Percentiles rank a stretch among this genome's conserved stretches.
Conservation (phyloP, 2,888 invertebrate genomes). For the Asteroscopus sphinx region DNA sequence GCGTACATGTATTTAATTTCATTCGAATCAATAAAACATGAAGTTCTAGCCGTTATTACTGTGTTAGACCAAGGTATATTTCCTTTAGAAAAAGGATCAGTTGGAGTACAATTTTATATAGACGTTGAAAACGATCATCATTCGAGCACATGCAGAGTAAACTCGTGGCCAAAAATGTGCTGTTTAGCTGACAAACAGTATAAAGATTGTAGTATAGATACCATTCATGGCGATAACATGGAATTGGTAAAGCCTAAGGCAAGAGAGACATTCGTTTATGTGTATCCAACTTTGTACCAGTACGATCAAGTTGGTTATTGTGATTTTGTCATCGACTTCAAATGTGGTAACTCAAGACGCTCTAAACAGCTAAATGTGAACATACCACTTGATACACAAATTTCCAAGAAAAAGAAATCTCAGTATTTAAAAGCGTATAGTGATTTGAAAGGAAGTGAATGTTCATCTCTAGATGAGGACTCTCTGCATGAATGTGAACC, state of each 20-base stretch:
- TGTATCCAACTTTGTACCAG: conserved; percentile 71
- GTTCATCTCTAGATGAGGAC: conserved; percentile 72
- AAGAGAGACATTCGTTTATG: conserved; percentile 66
- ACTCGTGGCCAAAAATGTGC: conserved; percentile 67
- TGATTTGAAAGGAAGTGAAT: conserved; percentile 54
- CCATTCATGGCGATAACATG: conserved; percentile 59
- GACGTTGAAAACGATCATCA: conserved; percentile 73
- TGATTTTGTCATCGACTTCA: conserved; percentile 64
- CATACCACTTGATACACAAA: conserved; percentile 74
- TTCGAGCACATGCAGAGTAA: conserved; percentile 60
- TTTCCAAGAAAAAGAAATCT: conserved; percentile 45
- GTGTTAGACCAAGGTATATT: conserved; percentile 76
- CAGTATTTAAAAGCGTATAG: conserved; percentile 59
- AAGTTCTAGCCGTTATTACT: conserved; percentile 56
- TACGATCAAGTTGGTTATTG: conserved; percentile 77
- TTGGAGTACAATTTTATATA: conserved; percentile 77
- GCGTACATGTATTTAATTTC: conserved; percentile 50
- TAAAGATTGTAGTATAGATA: conserved; percentile 66
- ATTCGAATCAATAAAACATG: conserved; percentile 39
- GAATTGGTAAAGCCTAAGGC: conserved; percentile 65
- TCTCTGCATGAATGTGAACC: conserved; percentile 71
- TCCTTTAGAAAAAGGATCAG: conserved; percentile 69
- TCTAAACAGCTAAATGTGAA: conserved; percentile 55
- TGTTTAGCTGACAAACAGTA: conserved; percentile 65
- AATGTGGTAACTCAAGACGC: conserved; percentile 56